Evolutionary conservation across 92 coral and sea anemone genomes (phyloP).

Genomic region (Epizoanthus illoricatus): DNA sequence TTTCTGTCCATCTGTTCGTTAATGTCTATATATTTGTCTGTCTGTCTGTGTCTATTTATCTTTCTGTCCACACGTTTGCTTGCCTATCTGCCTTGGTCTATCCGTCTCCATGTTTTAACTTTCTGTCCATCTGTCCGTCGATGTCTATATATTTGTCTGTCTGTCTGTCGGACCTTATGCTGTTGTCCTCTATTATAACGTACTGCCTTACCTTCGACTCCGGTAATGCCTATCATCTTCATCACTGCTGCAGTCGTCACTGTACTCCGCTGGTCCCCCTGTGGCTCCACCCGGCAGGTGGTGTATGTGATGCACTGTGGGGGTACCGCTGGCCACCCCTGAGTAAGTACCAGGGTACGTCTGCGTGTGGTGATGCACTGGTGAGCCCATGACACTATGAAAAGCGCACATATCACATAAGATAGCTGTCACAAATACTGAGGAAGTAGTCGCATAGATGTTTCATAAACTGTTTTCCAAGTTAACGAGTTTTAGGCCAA

Average conservation of each 20-base stretch:
- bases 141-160: not conserved
- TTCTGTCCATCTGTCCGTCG: not conserved
- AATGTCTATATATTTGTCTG: not conserved
- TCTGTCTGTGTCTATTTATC: no score
- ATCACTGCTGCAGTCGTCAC: slow-evolving; percentile 72
- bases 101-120: no score
- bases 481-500: no score
- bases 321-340: slow-evolving; percentile 64
- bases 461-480: not conserved
- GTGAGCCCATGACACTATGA: slow-evolving; percentile 54
- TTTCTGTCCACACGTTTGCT: no score
- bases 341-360: slow-evolving; percentile 74
- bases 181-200: no score
- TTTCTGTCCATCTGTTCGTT: no score
- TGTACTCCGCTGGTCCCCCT: slow-evolving; percentile 51
- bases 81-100: not conserved
- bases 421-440: not conserved
- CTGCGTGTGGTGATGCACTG: slow-evolving; percentile 84
- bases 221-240: slow-evolving; percentile 63
- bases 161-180: not conserved
- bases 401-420: not conserved
- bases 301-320: slow-evolving; percentile 78
- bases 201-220: slow-evolving; percentile 36
- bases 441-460: not conserved
- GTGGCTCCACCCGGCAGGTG: slow-evolving; percentile 74